phyloP scores from a whole-genome alignment of 1,140 invertebrate genomes.

The Aphelenchoides besseyi region DNA sequence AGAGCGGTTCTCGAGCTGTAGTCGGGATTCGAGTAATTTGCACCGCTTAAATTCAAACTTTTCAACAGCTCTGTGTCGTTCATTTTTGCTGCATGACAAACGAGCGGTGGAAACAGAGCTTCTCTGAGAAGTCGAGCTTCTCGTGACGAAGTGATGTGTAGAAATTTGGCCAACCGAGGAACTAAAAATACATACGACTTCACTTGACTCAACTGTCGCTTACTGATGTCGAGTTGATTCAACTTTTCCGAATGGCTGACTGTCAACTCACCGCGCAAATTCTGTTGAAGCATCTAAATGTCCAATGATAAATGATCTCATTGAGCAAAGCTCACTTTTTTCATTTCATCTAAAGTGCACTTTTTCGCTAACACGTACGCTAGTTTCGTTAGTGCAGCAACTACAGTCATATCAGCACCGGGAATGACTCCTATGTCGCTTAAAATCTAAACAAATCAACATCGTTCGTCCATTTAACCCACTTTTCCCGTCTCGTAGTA shows the following conservation, averaged over 20 bases:
- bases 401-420: slow-evolving; percentile 89
- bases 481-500: slow-evolving; percentile 80
- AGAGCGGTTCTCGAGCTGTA: slow-evolving; percentile 77
- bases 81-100: slow-evolving; percentile 73
- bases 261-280: slow-evolving; percentile 73
- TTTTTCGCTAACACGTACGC: slow-evolving; percentile 81
- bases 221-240: slow-evolving; percentile 70
- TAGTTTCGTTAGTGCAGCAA: slow-evolving; percentile 86
- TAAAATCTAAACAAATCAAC: slow-evolving; percentile 63
- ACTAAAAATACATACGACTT: no score
- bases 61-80: slow-evolving; percentile 68
- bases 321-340: slow-evolving; percentile 43
- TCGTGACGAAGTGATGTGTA: slow-evolving; percentile 70
- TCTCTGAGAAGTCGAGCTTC: slow-evolving; percentile 72
- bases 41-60: slow-evolving; percentile 67
- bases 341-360: slow-evolving; percentile 65
- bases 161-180: slow-evolving; percentile 64
- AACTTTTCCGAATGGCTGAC: slow-evolving; percentile 55
- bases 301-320: slow-evolving; percentile 18
- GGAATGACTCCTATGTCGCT: slow-evolving; percentile 74
- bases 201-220: slow-evolving; percentile 53
- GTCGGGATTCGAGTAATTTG: slow-evolving; percentile 74
- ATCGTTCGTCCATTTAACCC: slow-evolving; percentile 22
- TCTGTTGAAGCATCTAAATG: slow-evolving; percentile 75
- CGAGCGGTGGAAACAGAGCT: slow-evolving; percentile 75